These are phyloP conservation scores for Lepus oiostolus DNA, from an alignment of 2,797 vertebrate genomes.

Conservation along the genomic window DNA sequence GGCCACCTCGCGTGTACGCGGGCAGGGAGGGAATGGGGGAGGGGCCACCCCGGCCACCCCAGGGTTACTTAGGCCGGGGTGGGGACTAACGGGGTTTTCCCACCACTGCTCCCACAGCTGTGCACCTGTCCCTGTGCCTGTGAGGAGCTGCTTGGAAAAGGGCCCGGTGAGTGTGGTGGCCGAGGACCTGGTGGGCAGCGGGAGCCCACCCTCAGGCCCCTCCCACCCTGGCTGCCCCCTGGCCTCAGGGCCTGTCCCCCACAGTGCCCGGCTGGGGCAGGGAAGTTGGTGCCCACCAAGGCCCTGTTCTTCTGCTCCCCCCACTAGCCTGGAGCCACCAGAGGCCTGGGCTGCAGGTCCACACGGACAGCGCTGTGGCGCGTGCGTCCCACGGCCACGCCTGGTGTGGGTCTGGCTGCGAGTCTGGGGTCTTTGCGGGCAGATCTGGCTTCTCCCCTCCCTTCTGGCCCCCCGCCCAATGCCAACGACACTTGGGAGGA, in stretches of 20 bases:
- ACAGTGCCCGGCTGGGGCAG: too few relatives aligned
- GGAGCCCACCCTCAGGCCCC: too few relatives aligned
- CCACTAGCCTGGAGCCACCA: too few relatives aligned
- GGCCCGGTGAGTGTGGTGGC: not conserved
- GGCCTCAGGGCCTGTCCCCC: too few relatives aligned
- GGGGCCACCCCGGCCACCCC: too few relatives aligned
- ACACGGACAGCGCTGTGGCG: too few relatives aligned
- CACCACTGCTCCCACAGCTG: not conserved
- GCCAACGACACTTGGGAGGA: not conserved
- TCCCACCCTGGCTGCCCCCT: too few relatives aligned
- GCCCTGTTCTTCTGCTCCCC: too few relatives aligned
- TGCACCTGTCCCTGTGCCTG: not conserved
- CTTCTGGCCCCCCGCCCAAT: not conserved
- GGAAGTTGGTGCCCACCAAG: too few relatives aligned
- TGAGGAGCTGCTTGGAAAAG: not conserved
- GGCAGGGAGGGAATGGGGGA: not conserved
- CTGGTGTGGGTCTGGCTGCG: not conserved
- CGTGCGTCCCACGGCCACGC: rapidly evolving
- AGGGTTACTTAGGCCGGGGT: not conserved
- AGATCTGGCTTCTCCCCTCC: too few relatives aligned
- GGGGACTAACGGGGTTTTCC: not conserved
- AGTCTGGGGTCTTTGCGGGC: not conserved
- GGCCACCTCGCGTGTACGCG: too few relatives aligned
- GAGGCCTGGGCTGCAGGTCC: too few relatives aligned
- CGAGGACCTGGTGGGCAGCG: not conserved